These are phyloP conservation scores for Dendrocincla fuliginosa DNA, from an alignment of 2,797 vertebrate species.

Conservation along the genomic window DNA sequence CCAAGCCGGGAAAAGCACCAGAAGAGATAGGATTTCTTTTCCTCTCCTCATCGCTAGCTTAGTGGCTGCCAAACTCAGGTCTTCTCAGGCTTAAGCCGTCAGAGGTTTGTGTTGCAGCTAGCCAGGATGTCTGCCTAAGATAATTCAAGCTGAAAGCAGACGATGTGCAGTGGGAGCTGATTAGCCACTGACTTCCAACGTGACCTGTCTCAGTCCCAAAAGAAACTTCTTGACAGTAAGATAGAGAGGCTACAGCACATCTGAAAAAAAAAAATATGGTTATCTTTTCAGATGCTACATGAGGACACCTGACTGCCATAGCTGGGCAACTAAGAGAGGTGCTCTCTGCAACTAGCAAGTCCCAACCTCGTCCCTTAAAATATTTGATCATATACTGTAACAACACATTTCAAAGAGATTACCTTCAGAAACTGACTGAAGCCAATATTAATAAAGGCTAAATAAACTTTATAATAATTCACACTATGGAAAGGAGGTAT, in stretches of 20 bases:
- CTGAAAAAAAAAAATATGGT: not conserved
- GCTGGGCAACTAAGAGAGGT: not conserved
- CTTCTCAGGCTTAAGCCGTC: conserved; percentile 71
- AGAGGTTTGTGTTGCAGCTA: conserved; percentile 76
- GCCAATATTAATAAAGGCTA: not conserved
- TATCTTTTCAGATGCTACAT: conserved; percentile 35
- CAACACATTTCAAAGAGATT: not conserved
- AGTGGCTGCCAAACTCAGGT: conserved; percentile 69
- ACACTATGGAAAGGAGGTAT: not conserved
- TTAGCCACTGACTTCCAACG: conserved; percentile 73
- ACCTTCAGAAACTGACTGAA: not conserved
- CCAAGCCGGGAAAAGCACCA: conserved; percentile 78
- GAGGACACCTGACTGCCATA: conserved; percentile 26
- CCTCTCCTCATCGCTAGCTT: conserved; percentile 67
- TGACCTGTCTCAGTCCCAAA: conserved; percentile 66
- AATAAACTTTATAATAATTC: conserved; percentile 9
- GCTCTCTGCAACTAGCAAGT: not conserved
- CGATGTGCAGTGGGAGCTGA: conserved; percentile 67
- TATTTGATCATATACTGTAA: not conserved
- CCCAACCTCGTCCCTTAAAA: not conserved
- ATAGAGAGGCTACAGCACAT: conserved; percentile 6
- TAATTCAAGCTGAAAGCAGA: conserved; percentile 79
- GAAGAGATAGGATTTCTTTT: conserved; percentile 82
- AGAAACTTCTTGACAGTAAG: conserved; percentile 65
- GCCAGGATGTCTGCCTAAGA: conserved; percentile 83